A percentile compares a stretch with the other conserved stretches of the same genome.
phyloP scores from a whole-genome alignment of 2,888 invertebrate species.

The Metacarcinus magister region DNA sequence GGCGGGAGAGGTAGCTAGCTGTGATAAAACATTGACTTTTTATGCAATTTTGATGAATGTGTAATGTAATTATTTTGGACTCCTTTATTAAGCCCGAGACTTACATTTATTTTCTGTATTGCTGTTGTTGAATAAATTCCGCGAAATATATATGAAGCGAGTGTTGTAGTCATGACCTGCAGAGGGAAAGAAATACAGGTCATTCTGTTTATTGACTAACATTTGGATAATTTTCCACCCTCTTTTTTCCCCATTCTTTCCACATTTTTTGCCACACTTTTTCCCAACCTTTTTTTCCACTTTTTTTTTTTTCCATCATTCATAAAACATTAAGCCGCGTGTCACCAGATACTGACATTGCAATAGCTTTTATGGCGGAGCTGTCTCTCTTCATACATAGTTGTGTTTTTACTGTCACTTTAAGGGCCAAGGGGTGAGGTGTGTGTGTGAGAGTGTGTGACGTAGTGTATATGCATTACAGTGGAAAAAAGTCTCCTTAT shows the following conservation, averaged over 20 bases:
- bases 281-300: not conserved
- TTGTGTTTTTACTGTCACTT: not conserved
- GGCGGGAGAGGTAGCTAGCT: not conserved
- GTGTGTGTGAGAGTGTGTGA: too few species aligned
- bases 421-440: too few species aligned
- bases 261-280: not conserved
- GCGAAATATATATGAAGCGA: not conserved
- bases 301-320: not conserved
- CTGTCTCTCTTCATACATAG: not conserved
- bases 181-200: not conserved
- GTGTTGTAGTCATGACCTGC: not conserved
- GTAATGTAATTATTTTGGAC: constrained; percentile 17
- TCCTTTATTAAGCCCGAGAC: constrained; percentile 2
- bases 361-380: not conserved
- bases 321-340: not conserved
- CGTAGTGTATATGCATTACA: too few species aligned
- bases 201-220: not conserved
- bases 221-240: not conserved
- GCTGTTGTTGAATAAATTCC: not conserved
- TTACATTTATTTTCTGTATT: constrained; percentile 27
- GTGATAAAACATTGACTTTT: not conserved
- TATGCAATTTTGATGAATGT: not conserved
- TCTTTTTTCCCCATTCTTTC: too few species aligned
- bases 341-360: not conserved
- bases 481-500: too few species aligned